phyloP scores from a whole-genome alignment of 2,113 vertebrate species.

The Rhodinocichla rosea region DNA sequence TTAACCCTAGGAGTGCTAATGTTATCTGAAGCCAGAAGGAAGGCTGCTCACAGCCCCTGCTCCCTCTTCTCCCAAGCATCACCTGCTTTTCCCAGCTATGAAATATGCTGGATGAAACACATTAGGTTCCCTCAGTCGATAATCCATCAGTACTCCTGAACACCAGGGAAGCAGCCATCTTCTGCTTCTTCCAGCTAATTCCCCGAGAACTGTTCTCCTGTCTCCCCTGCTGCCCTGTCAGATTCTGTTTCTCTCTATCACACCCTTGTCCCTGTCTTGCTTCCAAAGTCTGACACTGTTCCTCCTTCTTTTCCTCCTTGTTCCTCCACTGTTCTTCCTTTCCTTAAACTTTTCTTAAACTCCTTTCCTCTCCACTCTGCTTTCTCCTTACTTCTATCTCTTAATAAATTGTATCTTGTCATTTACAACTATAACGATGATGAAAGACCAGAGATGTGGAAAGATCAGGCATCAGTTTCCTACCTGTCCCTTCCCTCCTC shows the following conservation, averaged over 20 bases:
- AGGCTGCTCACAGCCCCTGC: not conserved
- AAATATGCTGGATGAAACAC: not conserved
- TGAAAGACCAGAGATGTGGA: not conserved
- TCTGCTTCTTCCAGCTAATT: not conserved
- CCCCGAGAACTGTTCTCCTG: not conserved
- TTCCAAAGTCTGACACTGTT: not conserved
- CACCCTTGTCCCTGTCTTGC: not conserved
- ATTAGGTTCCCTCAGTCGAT: not conserved
- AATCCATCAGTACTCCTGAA: slow-evolving; percentile 15
- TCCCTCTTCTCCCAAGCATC: not conserved
- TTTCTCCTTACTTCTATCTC: not conserved
- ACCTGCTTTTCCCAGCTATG: not conserved
- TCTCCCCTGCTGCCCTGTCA: not conserved
- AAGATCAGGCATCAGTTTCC: not conserved
- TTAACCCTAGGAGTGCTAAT: not conserved
- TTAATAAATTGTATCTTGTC: not conserved
- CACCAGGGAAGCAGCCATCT: not conserved
- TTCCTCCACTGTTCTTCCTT: not conserved
- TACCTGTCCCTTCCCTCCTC: not conserved
- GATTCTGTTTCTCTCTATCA: not conserved
- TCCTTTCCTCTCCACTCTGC: not conserved
- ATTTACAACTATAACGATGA: not conserved
- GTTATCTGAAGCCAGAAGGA: not conserved
- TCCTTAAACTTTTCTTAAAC: not conserved
- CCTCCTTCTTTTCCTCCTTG: not conserved